Evolutionary conservation across 2,888 invertebrate species (phyloP), one percentile per base, ranked within the genome.

Genomic region (Altica lythri): DNA sequence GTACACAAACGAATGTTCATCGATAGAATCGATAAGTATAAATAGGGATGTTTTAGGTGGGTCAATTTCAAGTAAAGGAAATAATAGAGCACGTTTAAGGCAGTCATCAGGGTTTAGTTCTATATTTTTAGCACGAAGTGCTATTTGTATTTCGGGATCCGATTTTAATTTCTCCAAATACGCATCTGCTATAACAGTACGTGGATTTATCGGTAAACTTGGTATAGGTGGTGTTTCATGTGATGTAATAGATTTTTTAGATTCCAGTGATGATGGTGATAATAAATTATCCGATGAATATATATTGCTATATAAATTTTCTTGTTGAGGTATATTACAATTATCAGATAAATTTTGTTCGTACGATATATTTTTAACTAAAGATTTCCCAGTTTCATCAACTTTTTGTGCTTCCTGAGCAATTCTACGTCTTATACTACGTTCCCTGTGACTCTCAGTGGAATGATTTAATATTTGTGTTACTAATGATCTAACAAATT

Each of bases 51-150:
- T 89, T 71, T 92, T 90, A 0, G 95, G 94, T 2, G 92, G 89
- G 53, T 89, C 90, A 4, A 95, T 84, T 72, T 93, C 91, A 32
- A 92, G 76, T 18, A 97, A 78, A 0, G 96, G 96, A 68, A 92
- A 90, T 12, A 96, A 77, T 0, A 96, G 79, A 0, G 93, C 91
- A 68, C 90, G 87, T 69, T 92, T 92, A 71, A 96, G 88, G 48
- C 94, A 92, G 68, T 94, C 93, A 68, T 95, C 95, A 0, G 95
- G 94, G 70, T 92, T 90, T 67, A 86, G 84, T 68, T 95, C 92
- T 65, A 92, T 83, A 60, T 90, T 88, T 55, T 90, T 88, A 0
- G 91, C 89, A 25, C 86, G 81, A 25, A 95, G 77, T 1, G 90
- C 89, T 62, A 89, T 70, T 62, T 90, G 88, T 40, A 95, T 88